Evolutionary conservation across 2,113 vertebrate genomes (phyloP).

Genomic region (Erpornis zantholeuca): DNA sequence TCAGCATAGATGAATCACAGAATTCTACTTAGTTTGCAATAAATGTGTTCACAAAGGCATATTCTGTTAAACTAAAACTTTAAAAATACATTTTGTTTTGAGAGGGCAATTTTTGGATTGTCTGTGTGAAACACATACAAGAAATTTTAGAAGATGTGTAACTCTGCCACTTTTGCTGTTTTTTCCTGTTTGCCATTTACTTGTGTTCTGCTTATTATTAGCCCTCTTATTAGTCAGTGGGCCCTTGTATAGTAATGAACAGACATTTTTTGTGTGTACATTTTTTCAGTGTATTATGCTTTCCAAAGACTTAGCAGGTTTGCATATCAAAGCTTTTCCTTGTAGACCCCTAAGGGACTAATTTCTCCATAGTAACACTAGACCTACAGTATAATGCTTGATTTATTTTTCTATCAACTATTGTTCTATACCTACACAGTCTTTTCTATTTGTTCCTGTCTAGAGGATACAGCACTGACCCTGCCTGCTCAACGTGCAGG

Average conservation of each 20-base stretch:
- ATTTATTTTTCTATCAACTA: conserved; percentile 62
- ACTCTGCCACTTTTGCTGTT: not conserved
- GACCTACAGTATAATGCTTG: conserved; percentile 47
- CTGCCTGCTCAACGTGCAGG: conserved; percentile 27
- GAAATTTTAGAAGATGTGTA: not conserved
- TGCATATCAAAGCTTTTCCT: conserved; percentile 62
- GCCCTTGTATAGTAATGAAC: not conserved
- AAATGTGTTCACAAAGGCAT: not conserved
- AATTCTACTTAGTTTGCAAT: not conserved
- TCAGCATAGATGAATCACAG: not conserved
- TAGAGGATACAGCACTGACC: conserved; percentile 48
- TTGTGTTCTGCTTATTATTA: not conserved
- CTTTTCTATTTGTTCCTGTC: conserved; percentile 58
- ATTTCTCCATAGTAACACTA: conserved; percentile 62
- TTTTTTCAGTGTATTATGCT: conserved; percentile 33
- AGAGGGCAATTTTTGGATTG: not conserved
- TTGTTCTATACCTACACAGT: conserved; percentile 24
- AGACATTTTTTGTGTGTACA: not conserved
- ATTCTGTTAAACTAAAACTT: not conserved
- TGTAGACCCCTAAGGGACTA: conserved; percentile 26
- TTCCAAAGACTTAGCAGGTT: conserved; percentile 48
- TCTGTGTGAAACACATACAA: not conserved
- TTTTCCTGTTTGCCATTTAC: not conserved
- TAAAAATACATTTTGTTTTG: not conserved
- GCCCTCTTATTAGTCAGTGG: not conserved